Percentiles rank a stretch among this genome's conserved stretches.
phyloP scores from a whole-genome alignment of 2,797 vertebrate species.

The Chloroceryle inda region DNA sequence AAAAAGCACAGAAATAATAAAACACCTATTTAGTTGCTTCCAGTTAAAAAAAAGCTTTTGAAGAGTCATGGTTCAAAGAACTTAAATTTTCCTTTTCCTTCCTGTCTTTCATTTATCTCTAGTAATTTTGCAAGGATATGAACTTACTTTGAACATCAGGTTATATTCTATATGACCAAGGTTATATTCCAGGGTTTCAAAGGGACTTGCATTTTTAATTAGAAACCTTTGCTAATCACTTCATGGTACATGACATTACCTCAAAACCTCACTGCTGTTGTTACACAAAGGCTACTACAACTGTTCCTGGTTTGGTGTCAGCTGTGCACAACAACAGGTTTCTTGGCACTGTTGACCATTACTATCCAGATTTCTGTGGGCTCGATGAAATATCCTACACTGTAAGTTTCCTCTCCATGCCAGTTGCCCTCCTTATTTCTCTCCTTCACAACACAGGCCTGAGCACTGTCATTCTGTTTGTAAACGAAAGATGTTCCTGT shows the following conservation, averaged over 20 bases:
- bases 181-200: neutral
- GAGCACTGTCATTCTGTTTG: neutral
- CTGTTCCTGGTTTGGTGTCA: neutral
- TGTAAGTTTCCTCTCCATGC: neutral
- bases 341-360: neutral
- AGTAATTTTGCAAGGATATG: neutral
- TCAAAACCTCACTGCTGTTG: neutral
- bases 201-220: neutral
- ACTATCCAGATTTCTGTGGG: neutral
- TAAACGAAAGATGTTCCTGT: neutral
- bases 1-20: neutral
- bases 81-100: neutral
- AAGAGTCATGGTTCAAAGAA: neutral
- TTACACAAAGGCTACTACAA: neutral
- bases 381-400: neutral
- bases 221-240: slow-evolving; percentile 12
- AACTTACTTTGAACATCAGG: neutral
- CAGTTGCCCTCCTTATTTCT: neutral
- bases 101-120: neutral
- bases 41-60: neutral
- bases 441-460: neutral
- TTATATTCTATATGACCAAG: neutral
- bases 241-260: neutral
- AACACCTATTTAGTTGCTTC: neutral
- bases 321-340: neutral